These are phyloP conservation scores for Dinoponera quadriceps DNA, from an alignment of 1,140 invertebrate species.

Conservation along the genomic window DNA sequence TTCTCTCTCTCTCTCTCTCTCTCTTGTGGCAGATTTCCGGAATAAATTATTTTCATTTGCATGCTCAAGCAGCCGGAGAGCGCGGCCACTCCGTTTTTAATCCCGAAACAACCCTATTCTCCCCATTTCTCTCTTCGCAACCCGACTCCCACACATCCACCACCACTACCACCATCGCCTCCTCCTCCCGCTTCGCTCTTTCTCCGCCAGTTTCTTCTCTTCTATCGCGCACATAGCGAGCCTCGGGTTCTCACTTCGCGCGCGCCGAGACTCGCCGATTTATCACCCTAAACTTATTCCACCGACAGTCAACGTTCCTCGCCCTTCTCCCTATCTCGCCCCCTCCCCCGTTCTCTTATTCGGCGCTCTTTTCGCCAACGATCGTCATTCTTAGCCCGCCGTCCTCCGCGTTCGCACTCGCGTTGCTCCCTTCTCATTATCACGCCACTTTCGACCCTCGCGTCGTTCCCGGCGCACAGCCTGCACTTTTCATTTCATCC, in stretches of 20 bases:
- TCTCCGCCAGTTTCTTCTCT: not conserved
- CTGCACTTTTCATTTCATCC: constrained; percentile 48
- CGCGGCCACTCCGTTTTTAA: constrained; percentile 59
- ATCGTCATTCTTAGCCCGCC: constrained; percentile 31
- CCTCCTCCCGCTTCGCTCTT: not conserved
- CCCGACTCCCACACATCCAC: not conserved
- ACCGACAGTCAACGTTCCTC: constrained; percentile 48
- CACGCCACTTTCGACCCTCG: constrained; percentile 38
- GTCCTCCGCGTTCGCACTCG: not conserved
- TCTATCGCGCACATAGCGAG: constrained; percentile 25
- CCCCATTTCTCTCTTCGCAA: constrained; percentile 38
- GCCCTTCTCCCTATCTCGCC: not conserved
- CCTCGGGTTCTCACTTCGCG: constrained; percentile 56
- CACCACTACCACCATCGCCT: not conserved
- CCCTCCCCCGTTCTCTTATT: not conserved
- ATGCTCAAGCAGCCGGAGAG: constrained; percentile 74
- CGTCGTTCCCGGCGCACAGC: constrained; percentile 25
- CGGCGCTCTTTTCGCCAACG: constrained; percentile 36
- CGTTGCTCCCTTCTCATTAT: constrained; percentile 50
- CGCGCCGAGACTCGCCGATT: constrained; percentile 68
- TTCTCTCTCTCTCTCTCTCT: no score
- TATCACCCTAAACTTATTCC: constrained; percentile 74
- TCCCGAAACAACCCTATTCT: constrained; percentile 62
- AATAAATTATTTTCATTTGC: constrained; percentile 79
- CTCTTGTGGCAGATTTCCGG: constrained; percentile 66